phyloP scores from a whole-genome alignment of 2,888 invertebrate species.

The Polyommatus icarus region DNA sequence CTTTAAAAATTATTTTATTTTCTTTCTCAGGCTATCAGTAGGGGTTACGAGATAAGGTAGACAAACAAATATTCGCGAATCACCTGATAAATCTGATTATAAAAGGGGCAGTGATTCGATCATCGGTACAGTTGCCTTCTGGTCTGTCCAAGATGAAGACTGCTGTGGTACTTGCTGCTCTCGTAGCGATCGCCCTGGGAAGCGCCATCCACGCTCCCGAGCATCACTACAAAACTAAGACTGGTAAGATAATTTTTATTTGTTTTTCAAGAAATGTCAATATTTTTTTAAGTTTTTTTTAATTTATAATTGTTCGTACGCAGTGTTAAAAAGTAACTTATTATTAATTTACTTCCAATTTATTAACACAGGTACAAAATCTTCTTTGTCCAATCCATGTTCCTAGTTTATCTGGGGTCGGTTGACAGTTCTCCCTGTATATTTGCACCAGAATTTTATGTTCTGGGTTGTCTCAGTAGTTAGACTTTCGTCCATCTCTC shows the following conservation, averaged over 20 bases:
- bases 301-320: too few relatives aligned
- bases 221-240: slow-evolving; percentile 32
- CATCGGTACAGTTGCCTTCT: slow-evolving; percentile 22
- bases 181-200: slow-evolving; percentile 24
- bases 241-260: slow-evolving; percentile 36
- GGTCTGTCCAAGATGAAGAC: slow-evolving; percentile 30
- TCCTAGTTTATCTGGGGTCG: too few relatives aligned
- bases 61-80: slow-evolving; percentile 10
- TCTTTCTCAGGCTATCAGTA: not conserved
- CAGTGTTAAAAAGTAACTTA: too few relatives aligned
- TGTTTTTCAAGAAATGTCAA: not conserved
- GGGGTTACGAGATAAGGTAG: not conserved
- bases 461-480: too few relatives aligned
- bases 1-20: not conserved
- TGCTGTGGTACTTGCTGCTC: slow-evolving; percentile 21
- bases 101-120: not conserved
- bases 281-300: not conserved
- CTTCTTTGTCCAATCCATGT: too few relatives aligned
- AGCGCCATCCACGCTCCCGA: slow-evolving; percentile 11
- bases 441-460: too few relatives aligned
- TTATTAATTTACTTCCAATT: too few relatives aligned
- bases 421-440: too few relatives aligned
- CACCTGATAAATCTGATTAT: slow-evolving; percentile 23
- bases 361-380: too few relatives aligned
- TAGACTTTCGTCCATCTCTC: too few relatives aligned